These are phyloP conservation scores for Elephas maximus DNA, from an alignment of 2,113 vertebrate genomes.

Conservation along the genomic window DNA sequence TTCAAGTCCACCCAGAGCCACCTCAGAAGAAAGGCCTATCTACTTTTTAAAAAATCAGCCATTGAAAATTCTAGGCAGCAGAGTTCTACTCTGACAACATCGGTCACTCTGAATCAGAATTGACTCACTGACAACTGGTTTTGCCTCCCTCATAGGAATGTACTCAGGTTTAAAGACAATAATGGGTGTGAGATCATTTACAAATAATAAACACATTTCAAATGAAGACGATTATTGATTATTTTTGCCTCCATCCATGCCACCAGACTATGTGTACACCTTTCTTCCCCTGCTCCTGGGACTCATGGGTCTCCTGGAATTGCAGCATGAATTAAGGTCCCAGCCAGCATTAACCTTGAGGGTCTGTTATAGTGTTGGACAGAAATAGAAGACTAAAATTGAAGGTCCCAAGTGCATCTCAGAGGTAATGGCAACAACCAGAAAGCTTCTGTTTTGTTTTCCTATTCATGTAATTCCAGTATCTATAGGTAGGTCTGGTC, in stretches of 20 bases:
- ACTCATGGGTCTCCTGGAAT: background rate
- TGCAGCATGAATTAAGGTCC: background rate
- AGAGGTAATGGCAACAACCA: background rate
- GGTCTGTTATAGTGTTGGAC: background rate
- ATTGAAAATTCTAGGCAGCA: background rate
- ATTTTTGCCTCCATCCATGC: background rate
- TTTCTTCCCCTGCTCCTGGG: background rate
- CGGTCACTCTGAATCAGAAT: background rate
- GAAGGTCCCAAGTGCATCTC: background rate
- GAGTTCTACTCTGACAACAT: background rate
- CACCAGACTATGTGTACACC: background rate
- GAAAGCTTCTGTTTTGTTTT: background rate
- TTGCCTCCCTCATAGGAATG: background rate
- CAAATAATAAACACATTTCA: slow-evolving; percentile 27
- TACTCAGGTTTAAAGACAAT: background rate
- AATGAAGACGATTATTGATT: background rate
- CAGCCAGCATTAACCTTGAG: background rate
- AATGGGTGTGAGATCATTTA: background rate
- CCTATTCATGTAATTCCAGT: background rate
- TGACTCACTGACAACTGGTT: background rate
- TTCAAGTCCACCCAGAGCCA: background rate
- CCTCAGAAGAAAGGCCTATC: background rate
- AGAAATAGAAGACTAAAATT: background rate
- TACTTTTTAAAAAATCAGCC: background rate
- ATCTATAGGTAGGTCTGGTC: background rate